phyloP scores from a whole-genome alignment of 1,140 invertebrate genomes.

The Diuraphis noxia region DNA sequence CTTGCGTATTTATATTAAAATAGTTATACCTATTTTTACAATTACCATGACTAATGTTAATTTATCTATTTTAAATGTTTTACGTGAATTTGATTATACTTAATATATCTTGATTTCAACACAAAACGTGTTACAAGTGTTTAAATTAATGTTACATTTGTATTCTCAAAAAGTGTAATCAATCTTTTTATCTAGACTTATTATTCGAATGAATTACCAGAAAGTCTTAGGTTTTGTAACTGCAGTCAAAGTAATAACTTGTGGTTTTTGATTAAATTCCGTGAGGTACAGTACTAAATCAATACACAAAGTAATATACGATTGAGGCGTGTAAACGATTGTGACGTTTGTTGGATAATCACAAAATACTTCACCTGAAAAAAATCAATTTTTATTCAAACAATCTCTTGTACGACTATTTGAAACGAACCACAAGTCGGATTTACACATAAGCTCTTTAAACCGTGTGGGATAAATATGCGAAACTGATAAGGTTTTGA shows the following conservation, averaged over 20 bases:
- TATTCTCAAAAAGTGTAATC: background rate
- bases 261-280: background rate
- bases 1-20: background rate
- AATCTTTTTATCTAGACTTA: background rate
- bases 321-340: background rate
- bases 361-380: background rate
- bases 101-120: background rate
- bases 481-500: slow-evolving; percentile 28
- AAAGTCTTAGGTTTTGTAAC: slow-evolving; percentile 30
- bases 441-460: background rate
- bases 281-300: slow-evolving; percentile 18
- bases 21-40: background rate
- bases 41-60: background rate
- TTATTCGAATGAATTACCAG: background rate
- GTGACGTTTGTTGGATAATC: background rate
- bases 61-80: background rate
- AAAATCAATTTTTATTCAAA: slow-evolving; percentile 24
- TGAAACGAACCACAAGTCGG: slow-evolving; percentile 24
- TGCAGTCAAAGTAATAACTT: background rate
- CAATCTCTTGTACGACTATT: background rate
- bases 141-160: background rate
- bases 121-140: background rate
- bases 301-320: slow-evolving; percentile 21
- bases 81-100: background rate
- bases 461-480: background rate